Base-by-base conservation (phyloP, 64 coral and sea anemone species). In the Orbicella faveolata region DNA sequence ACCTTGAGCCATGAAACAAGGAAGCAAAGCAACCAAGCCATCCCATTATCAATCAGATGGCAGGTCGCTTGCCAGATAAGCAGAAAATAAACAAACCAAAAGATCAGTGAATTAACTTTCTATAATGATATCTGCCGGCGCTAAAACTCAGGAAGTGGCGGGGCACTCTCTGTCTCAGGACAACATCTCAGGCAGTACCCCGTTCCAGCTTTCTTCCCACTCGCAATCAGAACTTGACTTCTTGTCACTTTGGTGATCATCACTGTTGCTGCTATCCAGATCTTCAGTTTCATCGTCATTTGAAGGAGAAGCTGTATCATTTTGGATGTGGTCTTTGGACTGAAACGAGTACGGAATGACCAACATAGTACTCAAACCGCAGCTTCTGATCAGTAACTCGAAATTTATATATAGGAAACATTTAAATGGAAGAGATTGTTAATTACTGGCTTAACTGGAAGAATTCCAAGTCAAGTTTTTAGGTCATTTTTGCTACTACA, bases 71-170 rank as follows among this genome's bases (percentile, higher is more conserved):
- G 93, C 93, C 93, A 94, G 12, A 94, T 26, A 0, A 94, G 75
- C 6, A 94, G 82, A 74, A 94, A 94, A 36, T 94, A 94, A 21
- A 94, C 48, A 30, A 94, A 75, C 93, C 88, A 90, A 80, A 94
- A 90, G 11, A 94, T 34, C 21, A 87, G 30, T 21, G 92, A 85
- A 79, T 94, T 86, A 8, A 74, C 33, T 88, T 75, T 88, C 23
- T 93, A n/a, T 20, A 93, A 34, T 26, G 77, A 37, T 33, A 52
- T 77, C 52, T 82, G 1, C 20, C 23, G 23, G 12, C 36, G 78
- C 23, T 74, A 30, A 20, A 33, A 19, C 18, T 88, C 86, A 6
- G 92, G 86, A 35, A 88, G 4, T 15, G 84, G 66, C 9, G 83
- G 84, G 19, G 61, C 52, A 74, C 20, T 61, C 55, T 87, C 63